phyloP scores from a whole-genome alignment of 2,888 invertebrate species.

The Andrena chrysosceles region DNA sequence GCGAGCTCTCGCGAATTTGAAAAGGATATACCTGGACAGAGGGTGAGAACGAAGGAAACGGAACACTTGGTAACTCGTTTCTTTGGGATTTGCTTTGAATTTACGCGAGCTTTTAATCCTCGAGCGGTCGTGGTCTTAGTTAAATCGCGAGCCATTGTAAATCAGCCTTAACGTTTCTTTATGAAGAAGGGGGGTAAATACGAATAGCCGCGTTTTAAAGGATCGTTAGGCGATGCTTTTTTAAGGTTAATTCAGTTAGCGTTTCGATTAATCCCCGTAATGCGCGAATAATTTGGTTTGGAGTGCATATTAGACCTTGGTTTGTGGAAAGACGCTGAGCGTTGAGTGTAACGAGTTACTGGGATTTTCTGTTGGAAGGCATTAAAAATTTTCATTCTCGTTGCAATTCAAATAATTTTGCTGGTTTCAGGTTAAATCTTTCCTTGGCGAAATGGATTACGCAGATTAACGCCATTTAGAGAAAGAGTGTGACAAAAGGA shows the following conservation, averaged over 20 bases:
- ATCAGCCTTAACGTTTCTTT: not conserved
- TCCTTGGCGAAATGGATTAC: too few relatives aligned
- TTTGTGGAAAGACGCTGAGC: not conserved
- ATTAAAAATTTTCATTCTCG: too few relatives aligned
- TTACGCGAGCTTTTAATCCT: not conserved
- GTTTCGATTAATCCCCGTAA: not conserved
- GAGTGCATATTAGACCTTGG: not conserved
- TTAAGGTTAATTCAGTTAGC: not conserved
- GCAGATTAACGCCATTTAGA: too few relatives aligned
- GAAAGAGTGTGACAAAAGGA: not conserved
- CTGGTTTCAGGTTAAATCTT: too few relatives aligned
- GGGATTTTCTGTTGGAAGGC: too few relatives aligned
- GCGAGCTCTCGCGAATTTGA: not conserved
- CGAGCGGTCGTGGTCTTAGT: not conserved
- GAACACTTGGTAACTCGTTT: not conserved
- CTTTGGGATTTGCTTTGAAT: constrained; percentile 5
- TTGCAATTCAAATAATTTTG: too few relatives aligned
- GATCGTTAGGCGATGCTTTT: not conserved
- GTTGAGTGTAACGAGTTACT: too few relatives aligned
- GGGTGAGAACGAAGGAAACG: not conserved
- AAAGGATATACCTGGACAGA: not conserved
- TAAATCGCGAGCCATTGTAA: not conserved
- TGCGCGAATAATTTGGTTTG: not conserved
- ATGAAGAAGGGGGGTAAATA: not conserved
- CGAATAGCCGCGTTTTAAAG: not conserved